Evolutionary conservation across 2,113 vertebrate genomes (phyloP).

Genomic region (Alouatta palliata): DNA sequence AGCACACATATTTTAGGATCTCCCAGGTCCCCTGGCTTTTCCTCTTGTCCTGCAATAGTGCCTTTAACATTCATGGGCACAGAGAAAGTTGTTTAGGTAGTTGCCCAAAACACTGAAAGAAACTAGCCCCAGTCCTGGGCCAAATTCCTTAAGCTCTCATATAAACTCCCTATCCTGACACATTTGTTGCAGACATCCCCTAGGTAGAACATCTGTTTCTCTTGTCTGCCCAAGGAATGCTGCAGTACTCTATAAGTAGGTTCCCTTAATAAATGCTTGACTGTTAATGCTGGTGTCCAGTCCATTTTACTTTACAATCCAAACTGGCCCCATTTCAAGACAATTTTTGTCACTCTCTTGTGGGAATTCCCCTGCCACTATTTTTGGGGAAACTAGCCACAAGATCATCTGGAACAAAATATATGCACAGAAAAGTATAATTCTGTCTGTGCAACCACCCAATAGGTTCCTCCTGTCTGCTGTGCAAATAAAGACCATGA

Average conservation of each 20-base stretch:
- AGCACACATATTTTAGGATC: neutral
- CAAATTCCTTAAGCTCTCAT: neutral
- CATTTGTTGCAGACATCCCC: neutral
- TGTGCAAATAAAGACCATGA: too few species aligned
- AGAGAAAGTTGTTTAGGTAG: neutral
- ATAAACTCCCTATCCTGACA: neutral
- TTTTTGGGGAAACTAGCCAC: neutral
- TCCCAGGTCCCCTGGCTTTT: neutral
- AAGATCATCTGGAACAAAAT: neutral
- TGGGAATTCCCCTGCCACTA: too few species aligned
- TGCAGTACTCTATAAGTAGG: neutral
- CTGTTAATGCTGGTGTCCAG: neutral
- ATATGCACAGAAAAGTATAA: neutral
- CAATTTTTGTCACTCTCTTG: neutral
- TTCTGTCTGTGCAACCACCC: neutral
- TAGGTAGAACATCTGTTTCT: neutral
- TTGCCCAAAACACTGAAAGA: neutral
- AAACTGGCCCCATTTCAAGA: neutral
- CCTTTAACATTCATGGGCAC: neutral
- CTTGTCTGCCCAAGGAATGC: neutral
- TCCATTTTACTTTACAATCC: neutral
- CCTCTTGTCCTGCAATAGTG: neutral
- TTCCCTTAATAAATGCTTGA: neutral
- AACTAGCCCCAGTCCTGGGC: neutral
- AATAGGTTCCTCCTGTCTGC: too few species aligned